Percentiles rank a stretch among this genome's conserved stretches.
Conservation (phyloP, 2,888 invertebrate species). For the Apeira syringaria region DNA sequence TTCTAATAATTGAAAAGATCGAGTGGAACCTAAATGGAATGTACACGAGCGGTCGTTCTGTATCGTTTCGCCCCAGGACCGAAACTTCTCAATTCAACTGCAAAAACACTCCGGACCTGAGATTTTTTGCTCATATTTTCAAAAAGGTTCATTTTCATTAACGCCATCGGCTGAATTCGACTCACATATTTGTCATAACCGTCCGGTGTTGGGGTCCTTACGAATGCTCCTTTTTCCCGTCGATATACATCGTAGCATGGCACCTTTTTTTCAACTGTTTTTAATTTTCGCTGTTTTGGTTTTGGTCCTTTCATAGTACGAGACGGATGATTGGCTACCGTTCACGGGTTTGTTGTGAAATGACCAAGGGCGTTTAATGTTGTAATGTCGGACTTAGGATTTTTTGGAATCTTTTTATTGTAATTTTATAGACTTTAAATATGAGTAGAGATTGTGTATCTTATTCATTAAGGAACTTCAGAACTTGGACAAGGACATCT, state of each 20-base stretch:
- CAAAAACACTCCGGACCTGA: conserved; percentile 41
- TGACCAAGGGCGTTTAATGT: conserved; percentile 24
- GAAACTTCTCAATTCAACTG: conserved; percentile 39
- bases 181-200: conserved; percentile 84
- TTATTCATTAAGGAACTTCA: no score
- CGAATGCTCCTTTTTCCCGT: conserved; percentile 48
- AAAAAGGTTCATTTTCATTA: conserved; percentile 80
- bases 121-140: conserved; percentile 36
- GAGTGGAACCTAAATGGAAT: conserved; percentile 14
- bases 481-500: no score
- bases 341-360: conserved; percentile 52
- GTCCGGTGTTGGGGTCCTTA: conserved; percentile 55
- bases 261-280: conserved; percentile 73
- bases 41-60: background rate
- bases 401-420: background rate
- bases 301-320: conserved; percentile 65
- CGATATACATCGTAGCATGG: conserved; percentile 1
- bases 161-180: conserved; percentile 55
- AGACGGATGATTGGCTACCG: conserved; percentile 48
- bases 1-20: conserved; percentile 10
- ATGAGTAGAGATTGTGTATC: no score
- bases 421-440: no score
- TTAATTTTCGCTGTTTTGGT: conserved; percentile 75
- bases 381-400: no score
- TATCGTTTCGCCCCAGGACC: conserved; percentile 24